These are phyloP conservation scores for Paelopatides confundens DNA, from an alignment of 53 echinoderm and acorn worm species.

Conservation along the genomic window DNA sequence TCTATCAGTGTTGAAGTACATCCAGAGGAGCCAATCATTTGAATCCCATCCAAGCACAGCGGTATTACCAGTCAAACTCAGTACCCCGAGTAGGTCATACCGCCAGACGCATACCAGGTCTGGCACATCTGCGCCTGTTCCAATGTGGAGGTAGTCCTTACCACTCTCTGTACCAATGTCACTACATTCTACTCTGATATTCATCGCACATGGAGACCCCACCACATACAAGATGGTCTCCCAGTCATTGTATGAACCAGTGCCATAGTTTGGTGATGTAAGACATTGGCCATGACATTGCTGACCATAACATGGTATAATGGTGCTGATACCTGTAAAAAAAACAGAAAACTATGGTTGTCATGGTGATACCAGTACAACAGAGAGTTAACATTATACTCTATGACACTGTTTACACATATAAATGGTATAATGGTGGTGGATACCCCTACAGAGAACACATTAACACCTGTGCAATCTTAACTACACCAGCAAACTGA, in stretches of 20 bases:
- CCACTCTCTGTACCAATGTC: conserved; percentile 21
- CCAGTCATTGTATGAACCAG: conserved; percentile 24
- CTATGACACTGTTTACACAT: no score
- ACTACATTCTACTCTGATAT: conserved; percentile 15
- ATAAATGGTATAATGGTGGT: no score
- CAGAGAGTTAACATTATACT: no score
- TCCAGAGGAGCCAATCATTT: conserved; percentile 38
- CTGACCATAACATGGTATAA: conserved; percentile 29
- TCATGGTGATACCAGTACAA: no score
- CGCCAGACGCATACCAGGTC: conserved; percentile 47
- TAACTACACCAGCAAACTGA: no score
- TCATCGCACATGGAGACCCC: neutral
- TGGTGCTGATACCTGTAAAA: conserved; percentile 24
- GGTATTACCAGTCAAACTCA: conserved; percentile 11
- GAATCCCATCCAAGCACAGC: neutral
- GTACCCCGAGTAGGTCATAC: conserved; percentile 7
- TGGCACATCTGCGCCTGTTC: conserved; percentile 3
- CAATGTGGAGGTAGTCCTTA: conserved; percentile 37
- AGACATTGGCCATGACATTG: conserved; percentile 12
- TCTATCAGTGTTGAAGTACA: conserved; percentile 36
- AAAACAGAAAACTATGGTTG: no score
- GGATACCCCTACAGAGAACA: no score
- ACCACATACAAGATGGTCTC: conserved; percentile 36
- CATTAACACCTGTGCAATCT: no score
- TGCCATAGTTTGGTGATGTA: conserved; percentile 31